Conservation (phyloP, 1,140 invertebrate genomes). For the Lutraria rhynchaena region DNA sequence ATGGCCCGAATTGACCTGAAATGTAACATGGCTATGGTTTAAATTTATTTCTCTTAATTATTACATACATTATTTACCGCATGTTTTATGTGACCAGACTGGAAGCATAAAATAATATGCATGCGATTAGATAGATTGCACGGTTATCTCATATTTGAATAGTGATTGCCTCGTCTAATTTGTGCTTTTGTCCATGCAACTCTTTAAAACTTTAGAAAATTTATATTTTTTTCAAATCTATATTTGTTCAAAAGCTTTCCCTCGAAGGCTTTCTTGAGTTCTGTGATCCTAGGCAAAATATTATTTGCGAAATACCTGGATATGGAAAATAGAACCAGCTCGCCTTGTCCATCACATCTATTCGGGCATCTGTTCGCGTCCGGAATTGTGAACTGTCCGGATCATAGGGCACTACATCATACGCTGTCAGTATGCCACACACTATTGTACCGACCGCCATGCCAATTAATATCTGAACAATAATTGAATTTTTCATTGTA, state of each 20-base stretch:
- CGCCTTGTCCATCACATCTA: constrained; percentile 88
- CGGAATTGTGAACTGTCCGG: constrained; percentile 73
- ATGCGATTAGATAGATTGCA: too few relatives aligned
- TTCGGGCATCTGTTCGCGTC: constrained; percentile 89
- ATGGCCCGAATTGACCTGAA: constrained; percentile 69
- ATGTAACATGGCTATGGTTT: background rate
- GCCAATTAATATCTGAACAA: constrained; percentile 88
- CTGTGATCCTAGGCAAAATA: constrained; percentile 80
- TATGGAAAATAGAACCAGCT: constrained; percentile 93
- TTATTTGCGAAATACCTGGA: too few relatives aligned
- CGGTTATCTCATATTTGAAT: too few relatives aligned
- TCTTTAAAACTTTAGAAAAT: too few relatives aligned
- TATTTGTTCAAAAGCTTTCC: background rate
- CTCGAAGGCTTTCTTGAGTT: background rate
- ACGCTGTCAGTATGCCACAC: constrained; percentile 88
- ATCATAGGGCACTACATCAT: constrained; percentile 85
- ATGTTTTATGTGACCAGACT: too few relatives aligned
- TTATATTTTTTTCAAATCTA: background rate
- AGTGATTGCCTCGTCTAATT: too few relatives aligned
- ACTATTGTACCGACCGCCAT: constrained; percentile 91
- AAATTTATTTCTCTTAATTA: too few relatives aligned
- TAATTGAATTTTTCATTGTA: too few relatives aligned
- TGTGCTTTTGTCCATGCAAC: too few relatives aligned
- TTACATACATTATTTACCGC: too few relatives aligned
- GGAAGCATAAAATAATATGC: too few relatives aligned